Evolutionary conservation across 2,888 invertebrate genomes (phyloP), one percentile per base, ranked within the genome.

Genomic region (Drosophila mimica): DNA sequence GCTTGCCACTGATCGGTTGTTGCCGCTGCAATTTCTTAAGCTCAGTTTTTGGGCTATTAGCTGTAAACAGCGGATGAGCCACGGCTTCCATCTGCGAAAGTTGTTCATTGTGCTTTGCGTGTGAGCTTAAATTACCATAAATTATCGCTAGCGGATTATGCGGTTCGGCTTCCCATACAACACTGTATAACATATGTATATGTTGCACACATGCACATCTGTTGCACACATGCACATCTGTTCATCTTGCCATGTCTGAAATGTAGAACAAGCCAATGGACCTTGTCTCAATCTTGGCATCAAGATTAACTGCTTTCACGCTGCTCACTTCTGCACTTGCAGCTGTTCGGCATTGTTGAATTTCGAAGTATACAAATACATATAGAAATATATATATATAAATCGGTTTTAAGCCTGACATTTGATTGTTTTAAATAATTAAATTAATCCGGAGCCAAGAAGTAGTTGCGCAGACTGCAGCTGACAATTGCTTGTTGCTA

Each of bases 131-230:
- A 84, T 87, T 80, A 87, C 51, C 87, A 84, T 89, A 89, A 81
- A 89, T 89, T 88, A 88, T 88, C 89, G 84, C 84, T 62, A 51
- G 34, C 52, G 57, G 76, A 89, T 89, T 83, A 81, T 86, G 87
- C 80, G 69, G 82, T 62, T 58, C 30, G 40, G 15, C 43, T 63
- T 69, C 66, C 69, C 63, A 76, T 51, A 54, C 49, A 46, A 40
- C 36, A 56, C 46, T 20, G 25, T 25, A 25, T 25, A 25, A 59
- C n/a, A 34, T 46, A 52, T 31, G 20, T 53, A 15, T 25, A 13
- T 34, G 31, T 25, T 25, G 25, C 25, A 38, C 28, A 31, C 40
- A 54, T 13, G 25, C 30, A 54, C 30, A 61, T 11, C 40, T 60
- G 20, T 31, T 13, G 25, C 30, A 54, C 30, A 61, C 13, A 46